Base-by-base conservation (phyloP, 2,113 vertebrate species). In the Colistium nudipinnis region DNA sequence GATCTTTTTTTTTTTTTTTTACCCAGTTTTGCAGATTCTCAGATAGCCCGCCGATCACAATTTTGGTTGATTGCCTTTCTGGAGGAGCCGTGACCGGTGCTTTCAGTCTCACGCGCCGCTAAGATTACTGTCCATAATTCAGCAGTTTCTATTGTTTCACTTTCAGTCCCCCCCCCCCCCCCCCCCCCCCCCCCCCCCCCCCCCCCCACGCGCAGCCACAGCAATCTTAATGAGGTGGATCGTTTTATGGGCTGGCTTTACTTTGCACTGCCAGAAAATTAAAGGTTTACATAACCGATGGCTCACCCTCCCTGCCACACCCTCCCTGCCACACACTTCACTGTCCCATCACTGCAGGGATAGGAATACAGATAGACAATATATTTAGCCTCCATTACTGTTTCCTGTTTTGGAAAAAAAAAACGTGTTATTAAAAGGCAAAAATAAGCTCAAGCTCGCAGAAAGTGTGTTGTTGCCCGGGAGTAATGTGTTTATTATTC, bases 31-130 rank as follows among this genome's bases (percentile, higher is more conserved):
- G 63, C 71, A 59, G 80, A 71, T 74, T 70, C 61, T 51, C 28
- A 31, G 61, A 52, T 65, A 82, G 82, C 85, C 67, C 76, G 82
- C 80, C 80, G 74, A 84, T 82, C 39, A 43, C 62, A 75, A 41
- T 82, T 82, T 77, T 57, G 56, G 74, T 78, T 77, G 60, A 75
- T 63, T 78, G 62, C 70, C n/a, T 74, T 72, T 80, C 51, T 24
- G 12, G 70, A 73, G 63, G 51, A 80, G 62, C 80, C 72, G 63
- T 66, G 54, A 62, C 66, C 70, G 61, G 67, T 82, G 52, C 63
- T 76, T 70, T 62, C 60, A 78, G 74, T 78, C 67, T 80, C 74
- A 62, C 66, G 64, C 63, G 62, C 57, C 33, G 38, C 24, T 75
- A 30, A 59, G 70, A 80, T 76, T 66, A 75, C 74, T 54, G 67